These are phyloP conservation scores for Cephonodes hylas DNA, from an alignment of 2,888 invertebrate species.

Conservation along the genomic window DNA sequence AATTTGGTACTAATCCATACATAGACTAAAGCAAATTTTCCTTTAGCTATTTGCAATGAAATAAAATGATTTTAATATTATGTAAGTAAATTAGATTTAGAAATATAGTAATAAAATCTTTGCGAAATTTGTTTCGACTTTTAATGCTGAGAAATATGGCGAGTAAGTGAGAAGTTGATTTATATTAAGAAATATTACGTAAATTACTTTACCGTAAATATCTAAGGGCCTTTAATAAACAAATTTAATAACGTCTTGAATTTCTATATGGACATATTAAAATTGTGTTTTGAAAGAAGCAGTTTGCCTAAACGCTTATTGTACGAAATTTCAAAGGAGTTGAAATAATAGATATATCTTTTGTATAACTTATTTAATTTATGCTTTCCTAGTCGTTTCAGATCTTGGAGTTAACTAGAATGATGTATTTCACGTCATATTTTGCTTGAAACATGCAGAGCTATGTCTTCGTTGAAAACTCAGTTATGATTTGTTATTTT, in stretches of 20 bases:
- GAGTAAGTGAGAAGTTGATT: neutral
- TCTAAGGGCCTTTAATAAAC: neutral
- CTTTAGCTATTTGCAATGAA: too few relatives aligned
- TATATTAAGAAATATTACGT: too few relatives aligned
- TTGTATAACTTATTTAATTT: constrained; percentile 22
- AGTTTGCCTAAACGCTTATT: neutral
- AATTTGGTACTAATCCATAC: too few relatives aligned
- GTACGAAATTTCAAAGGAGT: constrained; percentile 1
- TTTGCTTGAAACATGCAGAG: neutral
- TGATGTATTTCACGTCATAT: neutral
- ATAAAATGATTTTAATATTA: too few relatives aligned
- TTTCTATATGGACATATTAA: neutral
- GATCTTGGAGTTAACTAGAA: constrained; percentile 17
- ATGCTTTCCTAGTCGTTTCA: constrained; percentile 21
- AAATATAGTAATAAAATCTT: neutral
- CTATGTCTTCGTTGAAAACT: neutral
- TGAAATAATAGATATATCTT: constrained; percentile 6
- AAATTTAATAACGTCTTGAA: neutral
- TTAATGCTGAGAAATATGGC: neutral
- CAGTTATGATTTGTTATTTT: neutral
- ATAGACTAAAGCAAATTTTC: too few relatives aligned
- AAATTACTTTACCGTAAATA: neutral
- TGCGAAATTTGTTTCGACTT: neutral
- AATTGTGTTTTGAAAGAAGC: neutral
- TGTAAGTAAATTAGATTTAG: too few relatives aligned